Evolutionary conservation across 2,888 invertebrate species (phyloP), one percentile per base, ranked within the genome.

Genomic region (Ceriagrion tenellum): DNA sequence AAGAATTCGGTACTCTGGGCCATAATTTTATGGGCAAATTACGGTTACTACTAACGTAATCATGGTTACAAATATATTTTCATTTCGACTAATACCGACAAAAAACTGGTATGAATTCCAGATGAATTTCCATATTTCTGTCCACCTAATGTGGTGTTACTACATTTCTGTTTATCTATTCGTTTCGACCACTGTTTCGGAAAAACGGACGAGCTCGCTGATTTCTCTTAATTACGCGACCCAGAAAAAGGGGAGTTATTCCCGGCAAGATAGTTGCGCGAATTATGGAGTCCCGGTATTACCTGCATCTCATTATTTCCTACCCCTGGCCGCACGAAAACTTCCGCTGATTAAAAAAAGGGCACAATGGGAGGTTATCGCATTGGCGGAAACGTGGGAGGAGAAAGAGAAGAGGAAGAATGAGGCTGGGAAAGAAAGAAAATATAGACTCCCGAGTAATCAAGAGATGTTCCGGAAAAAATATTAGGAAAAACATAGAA

Each of bases 251-350:
- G 16, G 74, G 35, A 81, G 35, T 10, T 12, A 81, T 13, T 81
- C 81, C 35, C 81, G 16, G 81, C 47, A 47, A 23, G 35, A 35
- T 81, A 16, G 10, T 35, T 81, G 35, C 30, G 81, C 81, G 81
- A 81, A 81, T 81, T 81, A 59, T 16, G 4, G 81, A 81, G 81
- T 35, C 35, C 35, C 30, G 81, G 81, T 35, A 81, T 30, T 81
- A 81, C 81, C 81, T 81, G 81, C 81, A 81, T 81, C 81, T 81
- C 35, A 81, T 81, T 81, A 81, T 81, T 81, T 69, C 26, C 26
- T 26, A 13, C 81, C 35, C 0, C 35, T 26, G 35, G 35, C 81
- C 30, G 13, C 30, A 18, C 35, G 81, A 35, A 81, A 81, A 81
- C 81, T 35, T 81, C 81, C 81, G 35, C 81, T 35, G 81, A 81